Base-by-base conservation (phyloP, 2,888 invertebrate species). In the Amphipoea lucens region DNA sequence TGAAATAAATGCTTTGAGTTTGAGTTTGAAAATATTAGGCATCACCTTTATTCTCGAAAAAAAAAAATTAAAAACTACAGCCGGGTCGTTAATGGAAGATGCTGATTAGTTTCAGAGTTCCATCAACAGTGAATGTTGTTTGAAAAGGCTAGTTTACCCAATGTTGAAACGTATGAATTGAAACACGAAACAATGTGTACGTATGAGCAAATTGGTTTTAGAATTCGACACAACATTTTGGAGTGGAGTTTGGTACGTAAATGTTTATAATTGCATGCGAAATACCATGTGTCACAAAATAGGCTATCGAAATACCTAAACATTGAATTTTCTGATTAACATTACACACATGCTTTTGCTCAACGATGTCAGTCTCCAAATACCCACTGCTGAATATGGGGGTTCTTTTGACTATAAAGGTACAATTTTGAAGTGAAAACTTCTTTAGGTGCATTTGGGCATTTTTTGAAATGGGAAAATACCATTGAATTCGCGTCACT, bases 141-240 rank as follows among this genome's bases (percentile, higher is more conserved):
- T 76, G 48, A n/a, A 42, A 60, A 67, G 42, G 57, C 69, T 66
- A 62, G 76, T 76, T 76, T 40, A 42, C 36, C 23, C 60, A 66
- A 68, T 70, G 67, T 67, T 72, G 48, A 65, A 78, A 75, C 54
- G 45, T 81, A 60, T 76, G 57, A 78, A 81, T 74, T 74, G 74
- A 76, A 79, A 76, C 63, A 74, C 48, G 20, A 42, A 83, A 74
- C 63, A 79, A 71, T 83, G 76, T 78, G 65, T 68, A 67, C 82
- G 54, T 86, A 42, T 36, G 67, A 60, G n/a, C 60, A 66, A 85
- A 80, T 83, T 86, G 76, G 66, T 79, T 85, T 83, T 74, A 74
- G 65, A 76, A 83, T 60, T 83, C 29, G 14, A 72, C 76, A 54
- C 14, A 23, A 67, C 36, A 71, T 74, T 63, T 71, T 63, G 48